Base-by-base conservation (phyloP, 2,888 invertebrate genomes). In the Ophonus ardosiacus region DNA sequence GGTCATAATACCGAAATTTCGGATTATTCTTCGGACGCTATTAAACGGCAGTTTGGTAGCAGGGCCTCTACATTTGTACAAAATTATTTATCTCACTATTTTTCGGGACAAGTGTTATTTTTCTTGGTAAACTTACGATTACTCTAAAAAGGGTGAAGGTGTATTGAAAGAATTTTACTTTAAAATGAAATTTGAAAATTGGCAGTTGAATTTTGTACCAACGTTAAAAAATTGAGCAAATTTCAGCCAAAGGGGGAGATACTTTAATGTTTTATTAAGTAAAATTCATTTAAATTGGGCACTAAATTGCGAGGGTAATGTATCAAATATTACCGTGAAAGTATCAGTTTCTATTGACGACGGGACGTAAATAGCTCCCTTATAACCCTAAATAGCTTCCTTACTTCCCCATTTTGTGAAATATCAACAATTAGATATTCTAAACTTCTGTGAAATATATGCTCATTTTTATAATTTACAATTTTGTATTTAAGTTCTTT, bases 31-130 rank as follows among this genome's bases (percentile, higher is more conserved):
- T 78, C 51, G 82, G 82, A 82, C 82, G 82, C 82, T 82, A 82
- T 82, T 59, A 7, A 71, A 57, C 82, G 82, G 82, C 82, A 82
- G 82, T 82, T 82, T 82, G 17, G 56, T 82, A 82, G 71, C 82
- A 56, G 59, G 61, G 82, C 81, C 51, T 68, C 81, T 82, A 82
- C 56, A 56, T 82, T 82, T 82, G 82, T 82, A 82, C 82, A 82
- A 82, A 82, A 81, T 81, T 81, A 81, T 38, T 65, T 81, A 81
- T 81, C 81, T 81, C 65, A 81, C 81, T 81, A 81, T 51, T 68
- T 65, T 65, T 81, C 81, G 81, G 81, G 81, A 81, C 43, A 43
- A 81, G 38, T 63, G 43, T 21, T 17, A 17, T 57, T 56, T 78
- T 78, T 56, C 24, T 57, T 57, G 40, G 18, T 51, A 43, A 40